phyloP scores from a whole-genome alignment of 2,797 vertebrate genomes.

The Etheostoma perlongum region DNA sequence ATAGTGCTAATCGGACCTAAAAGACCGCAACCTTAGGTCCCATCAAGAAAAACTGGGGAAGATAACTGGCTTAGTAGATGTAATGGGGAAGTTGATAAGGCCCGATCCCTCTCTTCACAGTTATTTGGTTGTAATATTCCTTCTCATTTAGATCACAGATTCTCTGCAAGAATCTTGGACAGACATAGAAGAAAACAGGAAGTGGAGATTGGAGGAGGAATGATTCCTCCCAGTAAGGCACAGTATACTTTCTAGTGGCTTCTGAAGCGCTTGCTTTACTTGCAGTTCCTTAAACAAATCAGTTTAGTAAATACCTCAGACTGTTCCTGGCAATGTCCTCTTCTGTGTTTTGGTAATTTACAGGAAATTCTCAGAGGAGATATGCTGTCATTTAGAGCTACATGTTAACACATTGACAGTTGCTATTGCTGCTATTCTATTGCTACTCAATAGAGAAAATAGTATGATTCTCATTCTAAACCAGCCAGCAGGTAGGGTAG shows the following conservation, averaged over 20 bases:
- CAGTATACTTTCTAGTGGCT: constrained; percentile 8
- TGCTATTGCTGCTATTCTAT: not conserved
- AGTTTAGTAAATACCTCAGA: constrained; percentile 14
- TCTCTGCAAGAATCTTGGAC: constrained; percentile 13
- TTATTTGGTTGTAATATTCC: constrained; percentile 39
- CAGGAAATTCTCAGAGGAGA: constrained; percentile 7
- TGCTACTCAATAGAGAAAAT: not conserved
- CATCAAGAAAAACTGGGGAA: constrained; percentile 12
- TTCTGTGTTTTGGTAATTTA: constrained; percentile 17
- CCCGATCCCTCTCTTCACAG: constrained; percentile 4
- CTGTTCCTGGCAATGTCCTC: not conserved
- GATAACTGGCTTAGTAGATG: constrained; percentile 60
- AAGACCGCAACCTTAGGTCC: constrained; percentile 34
- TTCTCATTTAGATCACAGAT: constrained; percentile 39
- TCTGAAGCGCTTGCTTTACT: constrained; percentile 25
- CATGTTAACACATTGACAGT: not conserved
- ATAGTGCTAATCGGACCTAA: constrained; percentile 49
- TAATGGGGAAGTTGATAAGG: constrained; percentile 49
- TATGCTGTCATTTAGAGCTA: not conserved
- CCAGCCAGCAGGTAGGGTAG: not conserved
- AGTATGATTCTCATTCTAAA: not conserved
- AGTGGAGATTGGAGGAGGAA: constrained; percentile 25
- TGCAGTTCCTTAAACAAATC: constrained; percentile 8
- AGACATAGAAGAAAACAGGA: constrained; percentile 32
- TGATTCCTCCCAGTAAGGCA: constrained; percentile 22